phyloP scores from a whole-genome alignment of 1,140 invertebrate species.

The Heliothis subflexa region DNA sequence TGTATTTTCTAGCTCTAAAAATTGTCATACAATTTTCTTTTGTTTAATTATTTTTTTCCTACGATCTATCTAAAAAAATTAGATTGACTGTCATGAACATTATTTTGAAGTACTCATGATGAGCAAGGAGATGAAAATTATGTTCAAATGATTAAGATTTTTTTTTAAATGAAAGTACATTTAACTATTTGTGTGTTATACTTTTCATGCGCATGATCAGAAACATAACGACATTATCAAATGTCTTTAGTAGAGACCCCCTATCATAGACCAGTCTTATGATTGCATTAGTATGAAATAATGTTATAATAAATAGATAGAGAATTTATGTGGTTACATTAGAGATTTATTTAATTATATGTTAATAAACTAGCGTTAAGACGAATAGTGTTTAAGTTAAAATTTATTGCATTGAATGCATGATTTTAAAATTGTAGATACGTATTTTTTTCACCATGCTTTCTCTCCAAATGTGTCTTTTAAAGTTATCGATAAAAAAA shows the following conservation, averaged over 20 bases:
- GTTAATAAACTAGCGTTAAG: constrained; percentile 68
- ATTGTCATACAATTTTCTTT: too few relatives aligned
- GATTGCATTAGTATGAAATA: constrained; percentile 68
- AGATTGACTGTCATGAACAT: too few relatives aligned
- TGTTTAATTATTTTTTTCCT: background rate
- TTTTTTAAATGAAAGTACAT: background rate
- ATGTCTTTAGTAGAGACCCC: constrained; percentile 47
- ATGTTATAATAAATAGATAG: constrained; percentile 74
- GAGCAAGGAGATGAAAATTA: too few relatives aligned
- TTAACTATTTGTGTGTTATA: constrained; percentile 1
- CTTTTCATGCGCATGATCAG: background rate
- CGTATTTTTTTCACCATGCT: constrained; percentile 50
- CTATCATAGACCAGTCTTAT: constrained; percentile 66
- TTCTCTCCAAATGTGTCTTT: constrained; percentile 41
- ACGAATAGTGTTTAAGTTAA: constrained; percentile 56
- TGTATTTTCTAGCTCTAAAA: background rate
- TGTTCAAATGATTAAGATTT: background rate
- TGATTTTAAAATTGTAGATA: constrained; percentile 60
- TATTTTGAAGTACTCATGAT: too few relatives aligned
- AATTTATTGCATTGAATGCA: constrained; percentile 73
- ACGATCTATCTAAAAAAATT: too few relatives aligned
- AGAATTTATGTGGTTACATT: constrained; percentile 78
- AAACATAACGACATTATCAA: constrained; percentile 10
- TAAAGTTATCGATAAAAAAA: constrained; percentile 17
- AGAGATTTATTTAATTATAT: constrained; percentile 73